These are phyloP conservation scores for Yponomeuta cagnagella DNA, from an alignment of 2,888 invertebrate genomes.

Conservation along the genomic window DNA sequence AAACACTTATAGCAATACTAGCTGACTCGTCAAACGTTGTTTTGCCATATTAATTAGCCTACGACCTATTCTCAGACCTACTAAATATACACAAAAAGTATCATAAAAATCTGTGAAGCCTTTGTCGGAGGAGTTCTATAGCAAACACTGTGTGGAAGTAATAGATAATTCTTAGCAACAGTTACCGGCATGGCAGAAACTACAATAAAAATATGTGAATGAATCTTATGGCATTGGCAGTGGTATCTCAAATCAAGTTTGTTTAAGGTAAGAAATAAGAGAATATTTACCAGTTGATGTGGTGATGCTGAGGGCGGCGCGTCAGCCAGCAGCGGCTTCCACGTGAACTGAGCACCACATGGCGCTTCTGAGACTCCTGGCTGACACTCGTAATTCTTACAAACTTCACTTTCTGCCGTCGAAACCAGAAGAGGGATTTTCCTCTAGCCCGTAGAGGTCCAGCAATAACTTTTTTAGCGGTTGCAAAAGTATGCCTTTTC, in stretches of 20 bases:
- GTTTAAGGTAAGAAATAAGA: neutral
- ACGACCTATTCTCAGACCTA: no score
- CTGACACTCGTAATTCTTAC: conserved; percentile 3
- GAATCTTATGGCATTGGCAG: neutral
- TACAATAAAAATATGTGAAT: no score
- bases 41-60: no score
- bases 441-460: neutral
- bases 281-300: conserved; percentile 53
- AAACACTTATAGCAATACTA: no score
- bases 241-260: neutral
- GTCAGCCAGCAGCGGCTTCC: conserved; percentile 53
- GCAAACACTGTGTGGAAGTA: no score
- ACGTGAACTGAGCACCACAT: conserved; percentile 52
- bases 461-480: neutral
- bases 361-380: conserved; percentile 16
- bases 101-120: no score
- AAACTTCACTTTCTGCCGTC: neutral
- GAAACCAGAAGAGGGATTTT: no score
- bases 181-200: no score
- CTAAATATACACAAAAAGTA: no score
- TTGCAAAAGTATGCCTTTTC: neutral
- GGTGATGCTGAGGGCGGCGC: conserved; percentile 34
- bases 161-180: no score
- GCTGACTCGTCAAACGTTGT: no score
- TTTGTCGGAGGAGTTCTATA: no score